phyloP scores from a whole-genome alignment of 2,888 invertebrate genomes.

The Papilio elwesi region DNA sequence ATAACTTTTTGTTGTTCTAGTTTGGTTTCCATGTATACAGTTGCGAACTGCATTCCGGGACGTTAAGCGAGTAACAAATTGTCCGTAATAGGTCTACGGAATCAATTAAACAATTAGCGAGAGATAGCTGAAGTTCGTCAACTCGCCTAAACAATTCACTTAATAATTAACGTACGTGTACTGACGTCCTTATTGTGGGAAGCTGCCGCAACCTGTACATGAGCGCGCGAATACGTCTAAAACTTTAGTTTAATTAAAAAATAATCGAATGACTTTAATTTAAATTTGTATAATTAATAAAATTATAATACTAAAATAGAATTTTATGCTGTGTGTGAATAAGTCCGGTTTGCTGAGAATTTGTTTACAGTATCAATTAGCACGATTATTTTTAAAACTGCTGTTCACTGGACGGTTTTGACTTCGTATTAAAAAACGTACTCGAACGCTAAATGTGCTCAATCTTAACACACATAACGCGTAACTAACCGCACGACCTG shows the following conservation, averaged over 20 bases:
- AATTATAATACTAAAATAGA: not conserved
- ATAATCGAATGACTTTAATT: constrained; percentile 22
- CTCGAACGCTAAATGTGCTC: not conserved
- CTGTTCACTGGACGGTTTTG: not conserved
- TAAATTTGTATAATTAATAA: not conserved
- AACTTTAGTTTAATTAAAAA: constrained; percentile 39
- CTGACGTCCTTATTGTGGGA: constrained; percentile 38
- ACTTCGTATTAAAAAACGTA: not conserved
- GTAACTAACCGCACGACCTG: not conserved
- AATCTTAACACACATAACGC: not conserved
- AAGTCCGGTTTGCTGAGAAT: not conserved
- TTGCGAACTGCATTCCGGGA: constrained; percentile 23
- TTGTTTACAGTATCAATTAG: not conserved
- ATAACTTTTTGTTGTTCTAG: constrained; percentile 11
- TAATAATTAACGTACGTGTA: constrained; percentile 40
- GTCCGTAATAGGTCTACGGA: constrained; percentile 34
- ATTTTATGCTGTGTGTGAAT: not conserved
- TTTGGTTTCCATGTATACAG: constrained; percentile 16
- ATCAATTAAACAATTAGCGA: constrained; percentile 41
- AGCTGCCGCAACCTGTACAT: constrained; percentile 36
- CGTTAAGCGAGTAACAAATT: constrained; percentile 32
- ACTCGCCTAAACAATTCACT: constrained; percentile 40
- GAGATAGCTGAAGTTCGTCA: constrained; percentile 41
- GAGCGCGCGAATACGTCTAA: constrained; percentile 25
- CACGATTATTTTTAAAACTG: not conserved